These are phyloP conservation scores for Phoxinus phoxinus DNA, from an alignment of 2,113 vertebrate species.

Conservation along the genomic window DNA sequence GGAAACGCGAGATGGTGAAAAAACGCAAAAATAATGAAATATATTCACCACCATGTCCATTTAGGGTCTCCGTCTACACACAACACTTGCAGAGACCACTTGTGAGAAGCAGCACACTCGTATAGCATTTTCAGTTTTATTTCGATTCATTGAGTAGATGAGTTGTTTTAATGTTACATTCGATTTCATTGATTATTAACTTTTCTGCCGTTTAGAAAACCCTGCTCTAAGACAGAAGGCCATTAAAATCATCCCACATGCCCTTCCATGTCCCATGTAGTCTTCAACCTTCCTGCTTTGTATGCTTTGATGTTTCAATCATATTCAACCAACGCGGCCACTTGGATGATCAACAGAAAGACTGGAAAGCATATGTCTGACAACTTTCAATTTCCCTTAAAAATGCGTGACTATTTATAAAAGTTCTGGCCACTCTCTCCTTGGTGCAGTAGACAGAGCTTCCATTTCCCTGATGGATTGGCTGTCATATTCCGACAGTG, in stretches of 20 bases:
- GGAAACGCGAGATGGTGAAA: no score
- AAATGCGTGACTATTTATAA: constrained; percentile 77
- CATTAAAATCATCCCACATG: constrained; percentile 45
- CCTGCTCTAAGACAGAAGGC: constrained; percentile 2
- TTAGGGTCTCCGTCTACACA: no score
- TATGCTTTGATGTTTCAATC: constrained; percentile 70
- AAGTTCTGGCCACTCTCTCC: constrained; percentile 78
- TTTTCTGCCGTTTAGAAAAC: background rate
- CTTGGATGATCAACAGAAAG: constrained; percentile 56
- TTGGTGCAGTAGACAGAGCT: constrained; percentile 78
- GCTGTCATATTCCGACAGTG: constrained; percentile 79
- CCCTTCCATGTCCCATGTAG: background rate
- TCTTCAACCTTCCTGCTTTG: constrained; percentile 59
- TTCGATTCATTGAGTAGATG: background rate
- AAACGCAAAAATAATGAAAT: no score
- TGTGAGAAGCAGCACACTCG: no score
- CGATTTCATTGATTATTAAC: background rate
- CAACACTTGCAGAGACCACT: no score
- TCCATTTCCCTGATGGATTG: constrained; percentile 89
- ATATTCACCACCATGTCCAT: no score
- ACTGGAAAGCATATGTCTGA: constrained; percentile 72
- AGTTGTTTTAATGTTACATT: background rate
- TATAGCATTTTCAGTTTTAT: background rate
- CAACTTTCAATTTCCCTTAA: constrained; percentile 77
- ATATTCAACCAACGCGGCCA: constrained; percentile 57